Conservation (phyloP, 2,888 invertebrate genomes). For the Lucinisca nassula region DNA sequence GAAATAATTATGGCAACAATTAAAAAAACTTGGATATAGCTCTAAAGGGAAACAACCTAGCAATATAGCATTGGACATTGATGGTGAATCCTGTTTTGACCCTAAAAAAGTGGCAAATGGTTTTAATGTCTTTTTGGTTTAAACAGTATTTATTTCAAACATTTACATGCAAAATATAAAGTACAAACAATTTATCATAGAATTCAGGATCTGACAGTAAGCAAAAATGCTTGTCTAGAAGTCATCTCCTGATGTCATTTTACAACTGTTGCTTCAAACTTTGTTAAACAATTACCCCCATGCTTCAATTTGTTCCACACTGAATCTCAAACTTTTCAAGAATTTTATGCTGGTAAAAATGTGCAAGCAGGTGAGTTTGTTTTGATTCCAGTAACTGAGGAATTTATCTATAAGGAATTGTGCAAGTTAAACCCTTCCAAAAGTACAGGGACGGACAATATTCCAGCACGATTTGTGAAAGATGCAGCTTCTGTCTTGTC, state of each 20-base stretch:
- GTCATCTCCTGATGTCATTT: too few relatives aligned
- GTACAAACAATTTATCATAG: too few relatives aligned
- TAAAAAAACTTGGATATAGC: constrained; percentile 1
- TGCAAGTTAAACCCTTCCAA: neutral
- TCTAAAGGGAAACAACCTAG: neutral
- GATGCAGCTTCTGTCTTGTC: constrained; percentile 13
- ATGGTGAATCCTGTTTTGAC: constrained; percentile 6
- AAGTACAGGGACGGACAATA: constrained; percentile 6
- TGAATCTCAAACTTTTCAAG: neutral
- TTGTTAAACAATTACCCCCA: constrained; percentile 12
- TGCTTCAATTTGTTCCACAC: neutral
- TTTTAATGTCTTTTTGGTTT: neutral
- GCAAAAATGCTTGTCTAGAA: too few relatives aligned
- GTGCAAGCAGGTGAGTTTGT: neutral
- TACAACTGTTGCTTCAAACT: neutral
- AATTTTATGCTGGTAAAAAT: neutral
- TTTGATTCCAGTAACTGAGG: neutral
- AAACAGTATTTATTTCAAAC: too few relatives aligned
- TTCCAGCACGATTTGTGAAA: constrained; percentile 19
- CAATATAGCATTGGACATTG: constrained; percentile 1
- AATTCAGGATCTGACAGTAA: too few relatives aligned
- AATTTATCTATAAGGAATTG: constrained; percentile 18
- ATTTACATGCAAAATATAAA: too few relatives aligned
- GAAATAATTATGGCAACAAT: constrained; percentile 3
- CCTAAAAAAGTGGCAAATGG: neutral